Percentiles rank a stretch among this genome's conserved stretches.
Evolutionary conservation across 1,140 invertebrate genomes (phyloP).

Genomic region (Oncopodura yosiiana): DNA sequence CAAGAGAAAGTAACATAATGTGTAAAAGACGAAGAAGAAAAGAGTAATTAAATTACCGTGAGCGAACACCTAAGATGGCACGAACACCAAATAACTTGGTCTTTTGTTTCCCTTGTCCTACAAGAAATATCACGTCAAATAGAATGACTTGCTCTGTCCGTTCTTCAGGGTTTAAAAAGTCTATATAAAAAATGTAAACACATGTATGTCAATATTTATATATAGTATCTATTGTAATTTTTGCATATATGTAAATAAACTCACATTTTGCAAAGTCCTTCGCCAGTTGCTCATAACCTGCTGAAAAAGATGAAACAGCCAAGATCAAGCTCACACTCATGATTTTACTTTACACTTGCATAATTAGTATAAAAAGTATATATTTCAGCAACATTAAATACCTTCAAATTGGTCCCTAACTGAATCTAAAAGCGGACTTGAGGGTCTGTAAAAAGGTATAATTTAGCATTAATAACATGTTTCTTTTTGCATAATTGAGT

Average conservation of each 20-base stretch:
- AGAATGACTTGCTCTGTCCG: slow-evolving; percentile 54
- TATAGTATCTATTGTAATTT: neutral
- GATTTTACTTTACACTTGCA: too few relatives aligned
- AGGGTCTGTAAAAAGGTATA: too few relatives aligned
- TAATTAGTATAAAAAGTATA: neutral
- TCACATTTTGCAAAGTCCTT: slow-evolving; percentile 84
- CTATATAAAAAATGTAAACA: too few relatives aligned
- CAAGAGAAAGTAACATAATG: neutral
- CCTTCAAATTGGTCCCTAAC: slow-evolving; percentile 50
- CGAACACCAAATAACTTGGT: slow-evolving; percentile 77
- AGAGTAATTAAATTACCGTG: slow-evolving; percentile 61
- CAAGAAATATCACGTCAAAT: slow-evolving; percentile 83
- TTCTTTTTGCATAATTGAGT: too few relatives aligned
- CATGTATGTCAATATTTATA: neutral
- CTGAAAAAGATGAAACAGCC: too few relatives aligned
- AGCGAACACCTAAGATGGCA: slow-evolving; percentile 80
- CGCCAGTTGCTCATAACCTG: slow-evolving; percentile 85
- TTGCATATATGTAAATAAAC: slow-evolving; percentile 50
- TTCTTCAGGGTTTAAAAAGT: slow-evolving; percentile 34
- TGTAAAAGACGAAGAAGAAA: neutral
- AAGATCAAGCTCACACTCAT: too few relatives aligned
- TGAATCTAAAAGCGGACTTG: slow-evolving; percentile 80
- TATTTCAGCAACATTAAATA: neutral
- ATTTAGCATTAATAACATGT: too few relatives aligned
- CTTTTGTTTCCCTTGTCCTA: slow-evolving; percentile 82